A percentile compares a stretch with the other conserved stretches of the same genome.
Evolutionary conservation across 2,888 invertebrate species (phyloP).

Genomic region (Ophion obscuratus): DNA sequence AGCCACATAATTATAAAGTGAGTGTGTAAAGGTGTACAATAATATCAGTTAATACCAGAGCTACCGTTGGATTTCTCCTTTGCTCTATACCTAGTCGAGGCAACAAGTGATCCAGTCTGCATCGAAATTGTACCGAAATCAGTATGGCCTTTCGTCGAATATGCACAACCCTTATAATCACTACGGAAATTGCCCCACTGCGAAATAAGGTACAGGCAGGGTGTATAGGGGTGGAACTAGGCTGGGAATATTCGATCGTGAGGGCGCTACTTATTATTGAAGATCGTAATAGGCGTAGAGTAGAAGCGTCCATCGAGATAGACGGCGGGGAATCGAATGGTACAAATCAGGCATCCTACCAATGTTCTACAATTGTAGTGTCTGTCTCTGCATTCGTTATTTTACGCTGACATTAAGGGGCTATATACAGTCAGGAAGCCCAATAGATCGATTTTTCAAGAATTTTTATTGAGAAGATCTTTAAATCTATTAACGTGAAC

Average conservation of each 20-base stretch:
- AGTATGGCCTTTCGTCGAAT: slow-evolving; percentile 35
- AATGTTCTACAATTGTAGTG: too few species aligned
- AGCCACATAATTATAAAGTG: too few species aligned
- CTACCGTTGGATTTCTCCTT: slow-evolving; percentile 74
- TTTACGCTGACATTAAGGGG: too few species aligned
- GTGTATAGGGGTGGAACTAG: neutral
- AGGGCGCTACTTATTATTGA: slow-evolving; percentile 1
- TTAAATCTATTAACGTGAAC: too few species aligned
- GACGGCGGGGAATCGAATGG: neutral
- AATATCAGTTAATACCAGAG: slow-evolving; percentile 68
- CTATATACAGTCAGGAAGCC: too few species aligned
- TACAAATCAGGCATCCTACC: neutral
- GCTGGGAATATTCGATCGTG: slow-evolving; percentile 19
- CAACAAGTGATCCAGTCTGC: slow-evolving; percentile 61
- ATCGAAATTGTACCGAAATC: slow-evolving; percentile 74
- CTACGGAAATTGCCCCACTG: slow-evolving; percentile 50
- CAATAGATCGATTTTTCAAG: too few species aligned
- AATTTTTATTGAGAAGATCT: too few species aligned
- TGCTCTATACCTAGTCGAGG: slow-evolving; percentile 69
- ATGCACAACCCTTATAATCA: slow-evolving; percentile 51
- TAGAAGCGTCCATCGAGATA: slow-evolving; percentile 9
- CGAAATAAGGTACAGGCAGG: slow-evolving; percentile 21
- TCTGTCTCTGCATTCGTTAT: too few species aligned
- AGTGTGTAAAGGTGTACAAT: slow-evolving; percentile 48
- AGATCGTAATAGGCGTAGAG: slow-evolving; percentile 29